Conservation (phyloP, 2,797 vertebrate genomes). For the Xerus rutilus region DNA sequence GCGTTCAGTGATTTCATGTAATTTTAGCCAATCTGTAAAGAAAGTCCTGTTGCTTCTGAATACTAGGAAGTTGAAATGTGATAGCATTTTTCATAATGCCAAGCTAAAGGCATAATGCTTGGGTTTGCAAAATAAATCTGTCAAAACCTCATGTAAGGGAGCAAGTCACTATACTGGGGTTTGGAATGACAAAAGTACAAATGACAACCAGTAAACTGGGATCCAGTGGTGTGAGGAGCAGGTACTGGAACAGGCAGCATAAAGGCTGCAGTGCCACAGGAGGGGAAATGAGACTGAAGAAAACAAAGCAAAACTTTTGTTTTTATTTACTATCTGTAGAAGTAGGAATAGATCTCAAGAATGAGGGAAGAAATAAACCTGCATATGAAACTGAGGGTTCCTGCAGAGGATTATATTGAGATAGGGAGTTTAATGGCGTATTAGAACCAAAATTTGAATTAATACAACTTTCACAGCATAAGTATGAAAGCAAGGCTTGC, state of each 20-base stretch:
- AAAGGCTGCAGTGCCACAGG: background rate
- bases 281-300: background rate
- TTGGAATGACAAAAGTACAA: background rate
- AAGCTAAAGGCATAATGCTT: background rate
- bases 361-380: background rate
- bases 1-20: background rate
- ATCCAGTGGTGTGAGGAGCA: background rate
- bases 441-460: background rate
- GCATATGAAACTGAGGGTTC: accelerated
- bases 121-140: background rate
- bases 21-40: slow-evolving; percentile 9
- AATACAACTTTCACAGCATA: background rate
- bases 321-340: background rate
- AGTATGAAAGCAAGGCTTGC: background rate
- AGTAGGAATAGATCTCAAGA: background rate
- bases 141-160: background rate
- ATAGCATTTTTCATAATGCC: background rate
- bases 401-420: accelerated
- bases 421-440: background rate
- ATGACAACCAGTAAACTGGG: background rate
- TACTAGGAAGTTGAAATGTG: background rate
- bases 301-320: background rate
- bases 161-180: background rate
- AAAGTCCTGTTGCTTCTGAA: background rate
- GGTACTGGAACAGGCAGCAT: background rate